These are phyloP conservation scores for Pachyseris speciosa DNA, from an alignment of 64 coral and sea anemone genomes.

Conservation along the genomic window DNA sequence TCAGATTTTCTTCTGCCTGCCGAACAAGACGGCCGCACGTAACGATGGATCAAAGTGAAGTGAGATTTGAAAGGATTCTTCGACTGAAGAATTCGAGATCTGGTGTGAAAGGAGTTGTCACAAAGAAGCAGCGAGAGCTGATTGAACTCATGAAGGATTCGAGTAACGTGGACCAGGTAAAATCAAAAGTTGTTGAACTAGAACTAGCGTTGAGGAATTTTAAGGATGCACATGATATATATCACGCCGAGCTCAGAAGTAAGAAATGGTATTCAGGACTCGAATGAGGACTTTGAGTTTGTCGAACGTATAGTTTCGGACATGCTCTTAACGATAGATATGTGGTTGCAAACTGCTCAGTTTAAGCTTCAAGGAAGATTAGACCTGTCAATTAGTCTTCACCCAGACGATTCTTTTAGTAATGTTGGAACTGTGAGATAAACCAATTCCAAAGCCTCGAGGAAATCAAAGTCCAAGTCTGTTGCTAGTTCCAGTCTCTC, in stretches of 20 bases:
- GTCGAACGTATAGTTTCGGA: background rate
- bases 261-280: background rate
- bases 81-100: too few relatives aligned
- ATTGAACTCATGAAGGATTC: too few relatives aligned
- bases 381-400: background rate
- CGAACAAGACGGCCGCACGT: too few relatives aligned
- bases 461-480: background rate
- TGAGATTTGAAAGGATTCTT: too few relatives aligned
- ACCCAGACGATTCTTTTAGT: background rate
- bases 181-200: background rate
- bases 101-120: too few relatives aligned
- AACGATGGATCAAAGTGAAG: too few relatives aligned
- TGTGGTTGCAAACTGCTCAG: background rate
- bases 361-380: background rate
- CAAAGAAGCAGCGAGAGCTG: too few relatives aligned
- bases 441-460: background rate
- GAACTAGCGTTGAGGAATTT: too few relatives aligned
- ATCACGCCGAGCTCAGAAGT: background rate
- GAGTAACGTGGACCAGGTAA: too few relatives aligned
- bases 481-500: background rate
- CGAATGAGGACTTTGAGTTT: background rate
- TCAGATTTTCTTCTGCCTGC: too few relatives aligned
- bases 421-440: background rate
- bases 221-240: background rate
- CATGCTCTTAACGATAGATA: background rate